Evolutionary conservation across 2,113 vertebrate species (phyloP).

Genomic region (Camelus bactrianus): DNA sequence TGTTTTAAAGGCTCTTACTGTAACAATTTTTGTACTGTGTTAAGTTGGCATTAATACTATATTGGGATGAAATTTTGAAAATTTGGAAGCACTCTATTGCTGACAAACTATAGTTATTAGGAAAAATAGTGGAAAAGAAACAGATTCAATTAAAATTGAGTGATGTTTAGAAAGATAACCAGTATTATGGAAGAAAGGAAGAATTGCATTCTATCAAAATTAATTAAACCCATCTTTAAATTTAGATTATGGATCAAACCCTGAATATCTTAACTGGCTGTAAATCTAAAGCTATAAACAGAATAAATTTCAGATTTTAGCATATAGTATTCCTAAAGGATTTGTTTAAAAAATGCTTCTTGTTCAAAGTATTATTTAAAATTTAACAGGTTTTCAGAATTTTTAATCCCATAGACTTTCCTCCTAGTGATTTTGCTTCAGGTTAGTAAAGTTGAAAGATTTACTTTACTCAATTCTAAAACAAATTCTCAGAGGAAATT

Average conservation of each 20-base stretch:
- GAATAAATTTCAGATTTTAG: background rate
- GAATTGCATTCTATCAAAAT: background rate
- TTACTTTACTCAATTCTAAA: constrained; percentile 10
- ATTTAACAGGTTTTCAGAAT: background rate
- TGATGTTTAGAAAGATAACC: background rate
- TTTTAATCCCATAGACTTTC: background rate
- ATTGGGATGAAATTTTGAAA: constrained; percentile 45
- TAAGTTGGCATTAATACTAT: constrained; percentile 37
- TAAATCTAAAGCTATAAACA: background rate
- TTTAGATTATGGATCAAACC: background rate
- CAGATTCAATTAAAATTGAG: background rate
- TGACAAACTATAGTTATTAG: background rate
- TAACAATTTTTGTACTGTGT: background rate
- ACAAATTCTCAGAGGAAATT: constrained; percentile 38
- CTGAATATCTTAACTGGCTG: background rate
- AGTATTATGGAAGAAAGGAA: background rate
- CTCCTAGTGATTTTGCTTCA: background rate
- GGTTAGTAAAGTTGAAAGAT: constrained; percentile 27
- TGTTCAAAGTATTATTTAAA: constrained; percentile 15
- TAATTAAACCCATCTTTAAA: background rate
- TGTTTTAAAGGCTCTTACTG: constrained; percentile 64
- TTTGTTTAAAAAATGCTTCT: background rate
- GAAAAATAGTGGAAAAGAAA: background rate
- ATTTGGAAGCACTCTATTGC: background rate
- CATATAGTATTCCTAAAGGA: background rate